Evolutionary conservation across 2,113 vertebrate species (phyloP), one percentile per base, ranked within the genome.

Genomic region (Pangasianodon gigas): DNA sequence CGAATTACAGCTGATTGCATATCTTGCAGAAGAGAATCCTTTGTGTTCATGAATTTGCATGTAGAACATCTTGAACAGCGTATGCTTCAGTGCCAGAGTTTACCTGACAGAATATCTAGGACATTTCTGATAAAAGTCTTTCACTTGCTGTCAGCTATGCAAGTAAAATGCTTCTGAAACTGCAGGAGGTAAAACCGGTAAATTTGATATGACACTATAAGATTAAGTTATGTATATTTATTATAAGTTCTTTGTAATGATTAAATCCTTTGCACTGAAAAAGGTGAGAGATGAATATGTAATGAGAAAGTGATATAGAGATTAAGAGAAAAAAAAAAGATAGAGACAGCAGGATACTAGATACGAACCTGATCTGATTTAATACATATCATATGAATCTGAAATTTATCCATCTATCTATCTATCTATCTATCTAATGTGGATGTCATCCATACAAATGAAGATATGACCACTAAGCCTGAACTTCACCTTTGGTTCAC

Each of bases 101-200:
- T 77, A 77, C 21, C 74, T 74, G 71, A 77, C 74, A 77, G 44
- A 74, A 74, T 77, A 77, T 48, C 21, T 48, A 48, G 74, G 74
- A 77, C 24, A 48, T 77, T 77, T 46, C 21, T 5, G 32, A n/a
- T 41, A 77, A 77, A 26, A 10, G 74, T 77, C 9, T 46, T 77
- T 77, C 9, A 26, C 74, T 74, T 41, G 16, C 29, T 69, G n/a
- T 32, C 65, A 69, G 65, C n/a, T 32, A 11, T 69, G 65, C 11
- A 69, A 19, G 69, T 41, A 41, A 74, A 19, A 41, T 19, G 16
- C 69, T 19, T 41, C 69, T 37, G 69, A 41, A 74, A 2, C 69
- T 74, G 6, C 16, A 41, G 69, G 32, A 41, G 69, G 69, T 41
- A 41, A 74, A 74, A 41, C 3, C 18, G 16, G 16, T 21, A 19